Percentiles rank a stretch among this genome's conserved stretches.
Conservation (phyloP, 1,140 invertebrate species). For the Chelonus insularis region DNA sequence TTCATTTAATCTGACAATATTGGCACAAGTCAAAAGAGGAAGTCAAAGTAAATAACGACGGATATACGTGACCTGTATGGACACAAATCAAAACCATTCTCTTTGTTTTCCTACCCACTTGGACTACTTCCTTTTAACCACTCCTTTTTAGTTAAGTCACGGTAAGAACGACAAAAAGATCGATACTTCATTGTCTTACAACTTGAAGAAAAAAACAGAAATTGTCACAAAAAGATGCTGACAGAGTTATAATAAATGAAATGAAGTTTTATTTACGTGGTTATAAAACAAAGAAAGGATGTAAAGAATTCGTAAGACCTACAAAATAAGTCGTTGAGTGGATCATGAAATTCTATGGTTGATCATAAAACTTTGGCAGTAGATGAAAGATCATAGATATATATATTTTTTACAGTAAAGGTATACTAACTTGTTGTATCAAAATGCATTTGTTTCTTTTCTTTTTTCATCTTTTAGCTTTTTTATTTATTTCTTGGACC, state of each 20-base stretch:
- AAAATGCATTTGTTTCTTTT: not conserved
- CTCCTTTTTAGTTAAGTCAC: not conserved
- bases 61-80: constrained; percentile 25
- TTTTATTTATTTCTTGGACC: too few relatives aligned
- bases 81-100: constrained; percentile 10
- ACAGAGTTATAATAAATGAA: too few relatives aligned
- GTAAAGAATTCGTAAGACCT: too few relatives aligned
- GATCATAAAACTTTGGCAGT: constrained; percentile 9
- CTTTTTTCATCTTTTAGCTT: not conserved
- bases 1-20: constrained; percentile 24
- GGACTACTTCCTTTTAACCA: not conserved
- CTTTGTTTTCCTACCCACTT: constrained; percentile 6
- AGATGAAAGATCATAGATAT: constrained; percentile 10
- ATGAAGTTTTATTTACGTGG: too few relatives aligned
- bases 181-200: constrained; percentile 3
- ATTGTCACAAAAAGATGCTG: not conserved
- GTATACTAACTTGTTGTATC: not conserved
- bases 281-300: too few relatives aligned
- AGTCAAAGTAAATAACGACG: constrained; percentile 19
- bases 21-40: constrained; percentile 3
- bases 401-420: not conserved
- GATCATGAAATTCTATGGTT: constrained; percentile 20
- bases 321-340: too few relatives aligned
- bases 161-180: not conserved
- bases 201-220: not conserved